Base-by-base conservation (phyloP, 2,113 vertebrate species). In the Hemichromis elongatus region DNA sequence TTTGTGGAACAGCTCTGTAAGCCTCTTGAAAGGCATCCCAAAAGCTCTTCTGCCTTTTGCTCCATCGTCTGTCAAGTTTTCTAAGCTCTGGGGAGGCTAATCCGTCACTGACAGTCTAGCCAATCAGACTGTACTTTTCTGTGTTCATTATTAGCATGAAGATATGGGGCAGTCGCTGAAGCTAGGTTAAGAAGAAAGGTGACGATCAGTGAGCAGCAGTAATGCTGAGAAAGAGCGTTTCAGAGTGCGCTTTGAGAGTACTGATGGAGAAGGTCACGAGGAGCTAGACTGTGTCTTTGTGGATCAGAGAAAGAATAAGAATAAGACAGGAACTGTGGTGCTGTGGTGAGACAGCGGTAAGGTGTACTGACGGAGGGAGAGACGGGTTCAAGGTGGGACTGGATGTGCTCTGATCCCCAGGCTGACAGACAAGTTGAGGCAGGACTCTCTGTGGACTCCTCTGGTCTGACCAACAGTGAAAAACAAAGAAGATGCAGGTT, bases 141-240 rank as follows among this genome's bases (percentile, higher is more conserved):
- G 24, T 56, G 24, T 56, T 56, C 54, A 26, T 56, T 8, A 26
- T 8, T 35, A 61, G 33, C 59, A n/a, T 37, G 10, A 63, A 63
- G 59, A 1, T 12, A 63, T 5, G 59, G 10, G 18, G 37, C 30
- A 37, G 59, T 63, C 35, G 10, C 1, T n/a, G 59, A n/a, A 63
- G 19, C 59, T 13, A n/a, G 33, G 2, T 37, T 63, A 63, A 63
- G 33, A 63, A 63, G 59, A 37, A 33, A 63, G 33, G 33, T 13
- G 33, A 63, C 4, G 10, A 37, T 37, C 59, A 63, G 33, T 5
- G 59, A 63, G 59, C 59, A 37, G 33, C 59, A 37, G 33, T 0
- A 0, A 63, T 63, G 59, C 19, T 0, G 6, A 63, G 59, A 37
- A 63, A 37, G 18, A 37, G 10, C 10, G 0, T 4, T 0, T 18